These are phyloP conservation scores for Trachelus stipa DNA, from an alignment of 2,888 invertebrate genomes.

Conservation along the genomic window DNA sequence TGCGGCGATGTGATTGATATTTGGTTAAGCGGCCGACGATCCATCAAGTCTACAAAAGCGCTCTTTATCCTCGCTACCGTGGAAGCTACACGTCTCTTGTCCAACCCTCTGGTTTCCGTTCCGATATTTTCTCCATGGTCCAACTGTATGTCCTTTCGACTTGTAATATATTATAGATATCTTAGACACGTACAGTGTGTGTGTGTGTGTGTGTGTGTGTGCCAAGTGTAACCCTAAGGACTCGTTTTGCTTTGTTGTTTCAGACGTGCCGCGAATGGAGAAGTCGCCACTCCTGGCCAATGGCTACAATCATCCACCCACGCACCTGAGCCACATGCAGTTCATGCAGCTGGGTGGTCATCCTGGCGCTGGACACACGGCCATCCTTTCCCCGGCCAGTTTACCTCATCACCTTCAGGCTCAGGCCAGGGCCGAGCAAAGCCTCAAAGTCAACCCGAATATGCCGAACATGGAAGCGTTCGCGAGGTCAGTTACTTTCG, in stretches of 20 bases:
- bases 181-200: not conserved
- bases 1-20: slow-evolving; percentile 48
- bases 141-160: not conserved
- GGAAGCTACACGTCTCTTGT: slow-evolving; percentile 33
- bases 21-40: slow-evolving; percentile 49
- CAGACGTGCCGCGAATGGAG: slow-evolving; percentile 90
- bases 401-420: slow-evolving; percentile 78
- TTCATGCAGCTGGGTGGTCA: slow-evolving; percentile 91
- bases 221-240: not conserved
- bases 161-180: not conserved
- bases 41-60: slow-evolving; percentile 47
- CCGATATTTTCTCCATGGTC: not conserved
- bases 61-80: slow-evolving; percentile 43
- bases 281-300: slow-evolving; percentile 92
- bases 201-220: too few species aligned
- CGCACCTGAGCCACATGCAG: slow-evolving; percentile 92
- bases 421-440: slow-evolving; percentile 81
- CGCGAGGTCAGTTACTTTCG: slow-evolving; percentile 75
- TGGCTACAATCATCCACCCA: slow-evolving; percentile 94
- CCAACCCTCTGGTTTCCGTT: not conserved
- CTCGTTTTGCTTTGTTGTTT: slow-evolving; percentile 46
- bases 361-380: slow-evolving; percentile 77
- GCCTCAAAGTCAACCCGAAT: slow-evolving; percentile 82
- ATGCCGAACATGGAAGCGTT: slow-evolving; percentile 92
- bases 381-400: slow-evolving; percentile 90